These are phyloP conservation scores for Centroberyx gerrardi DNA, from an alignment of 2,797 vertebrate species.

Conservation along the genomic window DNA sequence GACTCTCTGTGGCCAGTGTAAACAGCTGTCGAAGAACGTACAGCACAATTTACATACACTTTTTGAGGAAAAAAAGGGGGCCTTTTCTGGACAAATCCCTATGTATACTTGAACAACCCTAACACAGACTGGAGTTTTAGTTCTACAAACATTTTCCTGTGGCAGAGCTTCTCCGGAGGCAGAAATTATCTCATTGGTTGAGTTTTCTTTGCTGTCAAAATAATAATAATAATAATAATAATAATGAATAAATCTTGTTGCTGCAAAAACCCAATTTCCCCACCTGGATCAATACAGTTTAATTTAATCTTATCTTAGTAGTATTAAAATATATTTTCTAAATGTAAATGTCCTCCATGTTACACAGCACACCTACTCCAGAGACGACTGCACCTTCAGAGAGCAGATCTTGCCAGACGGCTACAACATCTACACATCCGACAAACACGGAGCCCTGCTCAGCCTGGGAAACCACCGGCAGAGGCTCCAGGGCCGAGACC, in stretches of 20 bases:
- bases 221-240: too few relatives aligned
- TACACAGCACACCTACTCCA: slow-evolving; percentile 84
- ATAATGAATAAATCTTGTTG: too few relatives aligned
- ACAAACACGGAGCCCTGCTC: slow-evolving; percentile 83
- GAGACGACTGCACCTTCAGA: slow-evolving; percentile 92
- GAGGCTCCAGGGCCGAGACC: slow-evolving; percentile 83
- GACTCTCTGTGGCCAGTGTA: slow-evolving; percentile 62
- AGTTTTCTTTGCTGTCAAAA: too few relatives aligned
- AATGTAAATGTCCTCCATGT: slow-evolving; percentile 4
- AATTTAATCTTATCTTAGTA: too few relatives aligned
- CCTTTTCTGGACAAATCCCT: slow-evolving; percentile 1
- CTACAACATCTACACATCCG: slow-evolving; percentile 92
- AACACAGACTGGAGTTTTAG: neutral
- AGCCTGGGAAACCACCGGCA: slow-evolving; percentile 90
- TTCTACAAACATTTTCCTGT: neutral
- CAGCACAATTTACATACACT: slow-evolving; percentile 42
- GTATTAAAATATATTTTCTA: neutral
- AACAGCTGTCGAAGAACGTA: slow-evolving; percentile 79
- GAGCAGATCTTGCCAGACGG: slow-evolving; percentile 91
- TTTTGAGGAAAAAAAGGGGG: slow-evolving; percentile 27
- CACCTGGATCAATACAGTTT: too few relatives aligned
- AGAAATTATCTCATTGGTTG: too few relatives aligned
- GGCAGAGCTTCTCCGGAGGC: too few relatives aligned
- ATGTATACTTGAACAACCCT: neutral
- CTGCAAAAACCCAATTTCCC: too few relatives aligned